Base-by-base conservation (phyloP, 2,797 vertebrate species). In the Gallinago stenura region DNA sequence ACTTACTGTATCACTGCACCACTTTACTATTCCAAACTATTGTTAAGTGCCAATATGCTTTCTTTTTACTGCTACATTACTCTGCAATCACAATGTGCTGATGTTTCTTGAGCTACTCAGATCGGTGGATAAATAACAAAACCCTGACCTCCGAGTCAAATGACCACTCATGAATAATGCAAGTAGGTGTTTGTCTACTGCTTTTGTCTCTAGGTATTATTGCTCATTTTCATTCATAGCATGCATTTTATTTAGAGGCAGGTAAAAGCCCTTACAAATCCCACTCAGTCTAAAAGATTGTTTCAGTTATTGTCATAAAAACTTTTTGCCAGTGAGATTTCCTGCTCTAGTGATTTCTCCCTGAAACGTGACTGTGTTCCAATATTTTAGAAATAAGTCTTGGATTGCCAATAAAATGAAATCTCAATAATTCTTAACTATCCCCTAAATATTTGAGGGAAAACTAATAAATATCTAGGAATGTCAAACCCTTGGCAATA, bases 321-420 rank as follows among this genome's bases (percentile, higher is more conserved):
- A 45, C 11, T 3, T 39, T 37, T 85, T 90, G 8, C 26, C 6
- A 3, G 31, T 56, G 43, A 94, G 19, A 83, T 75, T 86, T 96
- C 58, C 77, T 78, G 30, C 16, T 91, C 35, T 91, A 9, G 3
- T 68, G 50, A 48, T 80, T 87, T 91, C 39, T 71, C 25, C n/a
- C 45, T 82, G 83, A 92, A 94, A 87, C 15, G 43, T 0, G 0
- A 19, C 86, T 25, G 39, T n/a, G n/a, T 56, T 76, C 58, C 61
- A 90, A 12, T 79, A 69, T 58, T 90, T 89, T 37, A 62, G 37
- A 95, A 92, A 81, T 62, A 43, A 41, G 19, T 65, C 62, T 93
- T 91, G 26, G 16, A 51, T 76, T 93, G 54, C n/a, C 30, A 96
- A 41, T 88, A 83, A 94, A 93, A 90, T 64, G 45, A 72, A 95